A percentile compares a stretch with the other conserved stretches of the same genome.
Evolutionary conservation across 2,113 vertebrate species (phyloP).

Genomic region (Pogona vitticeps): DNA sequence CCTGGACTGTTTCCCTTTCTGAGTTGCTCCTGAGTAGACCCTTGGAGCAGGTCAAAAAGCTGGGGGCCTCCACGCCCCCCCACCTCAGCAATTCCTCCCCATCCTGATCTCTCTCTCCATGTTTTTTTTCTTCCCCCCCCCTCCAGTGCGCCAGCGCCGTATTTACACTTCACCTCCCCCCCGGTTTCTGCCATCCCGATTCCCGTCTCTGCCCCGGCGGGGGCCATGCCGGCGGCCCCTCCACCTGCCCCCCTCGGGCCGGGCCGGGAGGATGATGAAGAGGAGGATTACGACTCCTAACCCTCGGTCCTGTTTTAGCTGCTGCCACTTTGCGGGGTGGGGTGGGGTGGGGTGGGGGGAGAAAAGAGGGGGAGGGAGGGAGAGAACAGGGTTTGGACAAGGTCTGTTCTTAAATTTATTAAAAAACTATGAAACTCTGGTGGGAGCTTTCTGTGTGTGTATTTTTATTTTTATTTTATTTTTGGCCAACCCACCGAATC

Average conservation of each 20-base stretch:
- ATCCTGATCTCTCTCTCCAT: background rate
- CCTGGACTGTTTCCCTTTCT: too few species aligned
- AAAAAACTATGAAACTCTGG: slow-evolving; percentile 34
- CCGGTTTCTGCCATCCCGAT: slow-evolving; percentile 39
- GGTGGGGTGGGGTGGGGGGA: background rate
- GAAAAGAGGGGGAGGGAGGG: slow-evolving; percentile 1
- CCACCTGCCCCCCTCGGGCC: slow-evolving; percentile 69
- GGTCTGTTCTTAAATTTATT: slow-evolving; percentile 73
- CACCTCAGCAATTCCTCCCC: too few species aligned
- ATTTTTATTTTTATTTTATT: background rate
- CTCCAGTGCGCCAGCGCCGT: slow-evolving; percentile 64
- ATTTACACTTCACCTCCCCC: slow-evolving; percentile 65
- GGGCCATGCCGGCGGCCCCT: slow-evolving; percentile 36
- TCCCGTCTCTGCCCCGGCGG: slow-evolving; percentile 52
- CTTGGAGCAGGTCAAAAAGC: too few species aligned
- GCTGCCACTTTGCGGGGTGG: slow-evolving; percentile 49
- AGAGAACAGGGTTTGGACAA: background rate
- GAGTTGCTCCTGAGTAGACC: too few species aligned
- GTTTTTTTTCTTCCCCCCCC: slow-evolving; percentile 34
- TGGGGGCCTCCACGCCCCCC: too few species aligned
- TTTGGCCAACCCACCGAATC: background rate
- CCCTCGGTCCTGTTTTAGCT: slow-evolving; percentile 60
- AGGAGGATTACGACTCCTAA: slow-evolving; percentile 92
- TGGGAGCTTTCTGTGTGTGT: background rate
- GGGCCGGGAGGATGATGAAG: slow-evolving; percentile 74